Base-by-base conservation (phyloP, 2,113 vertebrate genomes). In the Cynopterus brachyotis region DNA sequence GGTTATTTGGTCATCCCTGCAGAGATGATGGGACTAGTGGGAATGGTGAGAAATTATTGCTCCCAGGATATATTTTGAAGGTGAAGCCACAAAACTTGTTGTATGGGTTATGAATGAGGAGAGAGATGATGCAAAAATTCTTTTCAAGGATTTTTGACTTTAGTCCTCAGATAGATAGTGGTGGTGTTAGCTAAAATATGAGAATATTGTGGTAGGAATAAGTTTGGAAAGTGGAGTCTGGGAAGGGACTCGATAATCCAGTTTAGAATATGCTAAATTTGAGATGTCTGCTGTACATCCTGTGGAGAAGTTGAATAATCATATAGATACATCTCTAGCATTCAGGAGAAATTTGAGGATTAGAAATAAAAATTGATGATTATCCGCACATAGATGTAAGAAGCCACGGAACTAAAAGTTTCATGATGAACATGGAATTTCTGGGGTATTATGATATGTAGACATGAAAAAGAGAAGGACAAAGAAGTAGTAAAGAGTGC, bases 111-210 rank as follows among this genome's bases (percentile, higher is more conserved):
- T n/a, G 32, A 24, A 76, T 83, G 37, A 70, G 37, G 62, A 78
- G 17, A 60, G 3, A 83, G 15, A 60, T 22, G 35, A 35, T 13
- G 28, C 22, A 50, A 50, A 17, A 16, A 28, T 76, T 59, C n/a
- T 75, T 75, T 82, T 89, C 78, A 62, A 79, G 19, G 37, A 67
- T 55, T 70, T 70, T 80, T 78, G 26, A 69, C 47, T 69, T 81
- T 5, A 20, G 20, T 9, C 28, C 6, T 0, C 13, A 59, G 22
- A 53, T 40, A 70, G 37, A 70, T 6, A 17, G 10, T 35, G 24
- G 6, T 47, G 20, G 45, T 50, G 0, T 66, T 72, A 0, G 9
- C 9, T 78, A 32, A 95, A 88, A 11, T 42, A 28, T 8, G 35
- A 95, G 12, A 70, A 66, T 2, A 35, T 7, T 45, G 26, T 62